Conservation (phyloP, 2,888 invertebrate species). For the Sipha maydis region DNA sequence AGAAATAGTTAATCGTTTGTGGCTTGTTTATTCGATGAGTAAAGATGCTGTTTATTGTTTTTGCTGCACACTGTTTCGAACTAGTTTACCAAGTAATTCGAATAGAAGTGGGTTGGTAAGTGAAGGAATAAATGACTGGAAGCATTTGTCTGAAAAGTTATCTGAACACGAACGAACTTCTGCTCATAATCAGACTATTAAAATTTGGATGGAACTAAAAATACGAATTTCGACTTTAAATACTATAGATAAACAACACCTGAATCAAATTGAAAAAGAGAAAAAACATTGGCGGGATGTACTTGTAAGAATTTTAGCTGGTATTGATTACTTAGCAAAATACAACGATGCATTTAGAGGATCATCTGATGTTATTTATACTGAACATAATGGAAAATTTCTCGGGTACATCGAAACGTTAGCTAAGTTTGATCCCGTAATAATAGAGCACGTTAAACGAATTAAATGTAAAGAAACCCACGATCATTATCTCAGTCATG, state of each 20-base stretch:
- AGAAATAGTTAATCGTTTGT: conserved; percentile 9
- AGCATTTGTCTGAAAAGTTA: conserved; percentile 3
- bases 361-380: background rate
- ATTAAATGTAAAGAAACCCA: background rate
- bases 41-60: conserved; percentile 34
- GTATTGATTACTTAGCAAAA: background rate
- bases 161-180: background rate
- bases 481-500: background rate
- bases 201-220: conserved; percentile 10
- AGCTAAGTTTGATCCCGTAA: background rate
- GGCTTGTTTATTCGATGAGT: conserved; percentile 19
- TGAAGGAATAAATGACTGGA: background rate
- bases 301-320: background rate
- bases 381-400: background rate
- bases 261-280: conserved; percentile 3
- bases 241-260: background rate
- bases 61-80: conserved; percentile 3
- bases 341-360: conserved; percentile 14
- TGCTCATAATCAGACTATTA: background rate
- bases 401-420: background rate
- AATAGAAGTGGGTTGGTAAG: background rate
- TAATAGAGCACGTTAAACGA: background rate
- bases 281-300: conserved; percentile 2
- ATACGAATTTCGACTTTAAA: conserved; percentile 4
- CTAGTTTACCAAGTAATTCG: background rate